Conservation (phyloP, 2,113 vertebrate genomes). For the Cromileptes altivelis region DNA sequence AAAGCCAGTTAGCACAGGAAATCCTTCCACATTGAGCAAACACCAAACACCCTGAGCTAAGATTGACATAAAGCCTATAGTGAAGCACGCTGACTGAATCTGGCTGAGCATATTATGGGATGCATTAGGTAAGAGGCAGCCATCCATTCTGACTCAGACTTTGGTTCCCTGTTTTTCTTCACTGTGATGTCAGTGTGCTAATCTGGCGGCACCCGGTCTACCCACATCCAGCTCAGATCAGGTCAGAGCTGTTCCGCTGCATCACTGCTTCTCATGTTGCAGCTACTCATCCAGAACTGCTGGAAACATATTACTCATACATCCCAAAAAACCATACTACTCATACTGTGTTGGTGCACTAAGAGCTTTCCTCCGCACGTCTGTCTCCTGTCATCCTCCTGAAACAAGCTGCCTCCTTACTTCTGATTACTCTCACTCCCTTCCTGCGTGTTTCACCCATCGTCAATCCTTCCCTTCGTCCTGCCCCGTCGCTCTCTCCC, state of each 20-base stretch:
- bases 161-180: conserved; percentile 32
- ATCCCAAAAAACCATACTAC: conserved; percentile 17
- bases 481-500: conserved; percentile 33
- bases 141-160: conserved; percentile 58
- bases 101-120: conserved; percentile 10
- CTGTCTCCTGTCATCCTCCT: conserved; percentile 64
- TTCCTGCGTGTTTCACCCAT: conserved; percentile 54
- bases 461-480: conserved; percentile 59
- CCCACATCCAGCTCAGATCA: conserved; percentile 62
- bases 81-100: neutral
- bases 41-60: neutral
- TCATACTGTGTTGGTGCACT: conserved; percentile 64
- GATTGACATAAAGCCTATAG: conserved; percentile 7
- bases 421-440: conserved; percentile 65
- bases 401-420: conserved; percentile 64
- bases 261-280: conserved; percentile 74
- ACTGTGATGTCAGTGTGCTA: conserved; percentile 57
- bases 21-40: neutral
- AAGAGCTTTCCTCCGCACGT: conserved; percentile 56
- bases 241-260: conserved; percentile 56
- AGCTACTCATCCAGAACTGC: conserved; percentile 67
- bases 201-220: conserved; percentile 63
- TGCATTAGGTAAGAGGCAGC: conserved; percentile 24
- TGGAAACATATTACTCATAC: conserved; percentile 69
- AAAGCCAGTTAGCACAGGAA: conserved; percentile 1